These are phyloP conservation scores for Procambarus clarkii DNA, from an alignment of 1,140 invertebrate genomes.

Conservation along the genomic window DNA sequence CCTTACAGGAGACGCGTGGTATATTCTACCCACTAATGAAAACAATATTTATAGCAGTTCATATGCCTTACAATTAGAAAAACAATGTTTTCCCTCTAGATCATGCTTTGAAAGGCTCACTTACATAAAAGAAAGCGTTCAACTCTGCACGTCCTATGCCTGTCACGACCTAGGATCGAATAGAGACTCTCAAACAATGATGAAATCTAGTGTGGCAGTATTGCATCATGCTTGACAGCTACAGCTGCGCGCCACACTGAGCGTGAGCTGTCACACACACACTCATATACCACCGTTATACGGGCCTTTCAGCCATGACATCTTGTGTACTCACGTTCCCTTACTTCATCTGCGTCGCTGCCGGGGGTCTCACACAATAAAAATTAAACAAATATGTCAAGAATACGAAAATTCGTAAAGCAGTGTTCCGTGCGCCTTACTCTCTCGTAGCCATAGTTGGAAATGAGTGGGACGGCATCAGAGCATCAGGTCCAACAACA, in stretches of 20 bases:
- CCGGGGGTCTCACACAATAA: constrained; percentile 23
- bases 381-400: constrained; percentile 37
- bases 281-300: background rate
- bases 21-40: no score
- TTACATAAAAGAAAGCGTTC: background rate
- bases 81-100: background rate
- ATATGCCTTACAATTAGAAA: background rate
- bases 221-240: constrained; percentile 9
- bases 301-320: background rate
- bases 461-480: background rate
- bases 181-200: background rate
- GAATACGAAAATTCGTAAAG: constrained; percentile 37
- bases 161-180: background rate
- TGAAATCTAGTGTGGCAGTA: background rate
- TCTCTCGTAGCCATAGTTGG: constrained; percentile 45
- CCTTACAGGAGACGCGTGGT: no score
- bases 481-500: background rate
- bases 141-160: background rate
- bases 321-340: constrained; percentile 9
- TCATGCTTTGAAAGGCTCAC: background rate
- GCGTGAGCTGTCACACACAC: background rate
- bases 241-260: background rate
- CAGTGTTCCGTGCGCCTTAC: background rate
- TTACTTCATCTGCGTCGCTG: constrained; percentile 41
- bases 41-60: no score